Conservation (phyloP, 2,113 vertebrate genomes). For the Danionella cerebrum region DNA sequence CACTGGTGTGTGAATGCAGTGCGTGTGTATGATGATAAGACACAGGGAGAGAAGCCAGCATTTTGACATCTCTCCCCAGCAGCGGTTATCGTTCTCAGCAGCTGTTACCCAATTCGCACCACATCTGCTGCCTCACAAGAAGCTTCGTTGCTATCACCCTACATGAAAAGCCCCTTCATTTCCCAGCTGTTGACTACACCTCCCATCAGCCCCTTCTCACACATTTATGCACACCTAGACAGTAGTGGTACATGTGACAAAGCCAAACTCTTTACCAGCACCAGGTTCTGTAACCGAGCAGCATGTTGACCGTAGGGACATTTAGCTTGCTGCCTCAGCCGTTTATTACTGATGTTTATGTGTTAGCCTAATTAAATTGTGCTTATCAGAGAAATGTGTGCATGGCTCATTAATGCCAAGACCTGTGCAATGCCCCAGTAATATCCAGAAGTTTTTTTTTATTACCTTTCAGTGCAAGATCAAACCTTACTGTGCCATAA, state of each 20-base stretch:
- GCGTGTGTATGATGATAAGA: slow-evolving; percentile 65
- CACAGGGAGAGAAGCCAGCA: slow-evolving; percentile 68
- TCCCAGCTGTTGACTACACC: slow-evolving; percentile 8
- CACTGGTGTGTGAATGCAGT: slow-evolving; percentile 28
- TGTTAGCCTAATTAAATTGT: slow-evolving; percentile 70
- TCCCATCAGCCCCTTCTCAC: slow-evolving; percentile 28
- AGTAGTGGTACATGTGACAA: slow-evolving; percentile 53
- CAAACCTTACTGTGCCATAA: not conserved
- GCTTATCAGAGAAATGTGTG: slow-evolving; percentile 62
- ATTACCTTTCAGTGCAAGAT: not conserved
- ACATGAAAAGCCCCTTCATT: not conserved
- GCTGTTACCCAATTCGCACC: slow-evolving; percentile 71
- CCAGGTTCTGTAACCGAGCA: slow-evolving; percentile 8
- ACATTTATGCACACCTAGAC: slow-evolving; percentile 26
- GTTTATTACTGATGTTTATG: slow-evolving; percentile 69
- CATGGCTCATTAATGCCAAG: slow-evolving; percentile 70
- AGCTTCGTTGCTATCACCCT: slow-evolving; percentile 35
- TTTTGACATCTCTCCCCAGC: slow-evolving; percentile 65
- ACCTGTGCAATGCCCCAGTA: slow-evolving; percentile 61
- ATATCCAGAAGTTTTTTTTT: slow-evolving; percentile 50
- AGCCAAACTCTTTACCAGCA: slow-evolving; percentile 47
- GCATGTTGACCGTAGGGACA: not conserved
- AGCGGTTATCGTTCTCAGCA: slow-evolving; percentile 71
- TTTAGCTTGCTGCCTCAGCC: slow-evolving; percentile 18
- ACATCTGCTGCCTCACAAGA: slow-evolving; percentile 78